A percentile compares a stretch with the other conserved stretches of the same genome.
Conservation (phyloP, 2,113 vertebrate genomes). For the Rhinogobius similis region DNA sequence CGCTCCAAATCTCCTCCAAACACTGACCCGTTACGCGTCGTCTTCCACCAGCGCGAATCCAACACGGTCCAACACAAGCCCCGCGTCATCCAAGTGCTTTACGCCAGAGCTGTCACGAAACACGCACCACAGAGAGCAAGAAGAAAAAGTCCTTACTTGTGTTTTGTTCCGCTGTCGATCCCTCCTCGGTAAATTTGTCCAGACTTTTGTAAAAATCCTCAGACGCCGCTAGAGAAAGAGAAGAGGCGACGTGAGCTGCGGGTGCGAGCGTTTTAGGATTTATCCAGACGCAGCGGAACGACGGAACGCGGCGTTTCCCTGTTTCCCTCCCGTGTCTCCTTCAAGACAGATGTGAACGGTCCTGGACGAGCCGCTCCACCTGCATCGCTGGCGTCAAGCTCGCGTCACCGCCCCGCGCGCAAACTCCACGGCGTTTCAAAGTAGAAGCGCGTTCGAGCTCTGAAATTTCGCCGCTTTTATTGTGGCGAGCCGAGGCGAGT, state of each 20-base stretch:
- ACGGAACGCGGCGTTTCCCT: slow-evolving; percentile 48
- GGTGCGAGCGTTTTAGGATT: slow-evolving; percentile 30
- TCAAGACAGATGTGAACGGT: slow-evolving; percentile 73
- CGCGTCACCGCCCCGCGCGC: slow-evolving; percentile 9
- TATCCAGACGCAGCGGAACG: slow-evolving; percentile 65
- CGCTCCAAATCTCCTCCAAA: slow-evolving; percentile 43
- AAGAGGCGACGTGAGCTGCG: slow-evolving; percentile 20
- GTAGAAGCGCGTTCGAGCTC: neutral
- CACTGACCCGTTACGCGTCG: slow-evolving; percentile 61
- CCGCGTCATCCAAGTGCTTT: neutral
- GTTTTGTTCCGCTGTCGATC: slow-evolving; percentile 51
- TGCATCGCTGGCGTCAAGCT: slow-evolving; percentile 61
- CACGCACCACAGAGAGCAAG: slow-evolving; percentile 16
- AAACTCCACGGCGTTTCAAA: slow-evolving; percentile 35
- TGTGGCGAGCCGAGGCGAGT: slow-evolving; percentile 7
- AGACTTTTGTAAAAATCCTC: slow-evolving; percentile 68
- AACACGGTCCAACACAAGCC: slow-evolving; percentile 18
- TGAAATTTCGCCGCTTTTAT: slow-evolving; percentile 19
- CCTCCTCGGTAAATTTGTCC: slow-evolving; percentile 50
- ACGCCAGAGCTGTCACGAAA: slow-evolving; percentile 27
- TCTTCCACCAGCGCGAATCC: slow-evolving; percentile 12
- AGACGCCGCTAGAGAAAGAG: slow-evolving; percentile 21
- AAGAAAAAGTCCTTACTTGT: slow-evolving; percentile 73
- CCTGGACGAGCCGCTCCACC: slow-evolving; percentile 74
- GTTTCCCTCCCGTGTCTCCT: slow-evolving; percentile 58